Conservation (phyloP, 2,113 vertebrate genomes). For the Eurystomus gularis region DNA sequence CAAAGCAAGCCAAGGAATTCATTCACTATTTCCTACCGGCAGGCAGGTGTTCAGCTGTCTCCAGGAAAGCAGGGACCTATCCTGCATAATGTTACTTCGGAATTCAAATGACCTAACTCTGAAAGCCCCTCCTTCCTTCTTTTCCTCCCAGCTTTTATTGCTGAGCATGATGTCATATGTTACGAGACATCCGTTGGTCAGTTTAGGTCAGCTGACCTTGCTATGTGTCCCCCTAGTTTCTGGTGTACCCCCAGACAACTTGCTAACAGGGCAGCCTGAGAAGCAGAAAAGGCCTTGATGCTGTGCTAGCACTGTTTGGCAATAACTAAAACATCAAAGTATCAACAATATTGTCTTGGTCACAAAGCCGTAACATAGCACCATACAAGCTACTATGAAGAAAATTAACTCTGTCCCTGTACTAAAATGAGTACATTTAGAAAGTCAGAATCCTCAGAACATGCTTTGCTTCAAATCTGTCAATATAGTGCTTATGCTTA, state of each 20-base stretch:
- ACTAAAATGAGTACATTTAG: fast-evolving
- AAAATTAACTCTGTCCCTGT: not conserved
- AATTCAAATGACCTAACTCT: not conserved
- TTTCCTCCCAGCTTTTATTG: not conserved
- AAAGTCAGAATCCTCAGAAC: not conserved
- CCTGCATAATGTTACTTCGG: fast-evolving
- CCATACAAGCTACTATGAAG: not conserved
- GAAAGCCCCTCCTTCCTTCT: fast-evolving
- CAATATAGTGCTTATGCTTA: not conserved
- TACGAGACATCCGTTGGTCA: not conserved
- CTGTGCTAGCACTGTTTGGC: not conserved
- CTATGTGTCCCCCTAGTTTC: not conserved
- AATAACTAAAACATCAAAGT: not conserved
- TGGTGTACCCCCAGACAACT: not conserved
- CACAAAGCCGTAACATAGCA: not conserved
- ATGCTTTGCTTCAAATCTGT: not conserved
- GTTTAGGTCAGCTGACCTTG: not conserved
- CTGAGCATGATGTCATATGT: not conserved
- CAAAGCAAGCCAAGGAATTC: not conserved
- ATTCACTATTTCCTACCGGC: fast-evolving
- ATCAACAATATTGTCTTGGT: not conserved
- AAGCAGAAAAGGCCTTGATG: not conserved
- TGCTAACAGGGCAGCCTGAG: fast-evolving
- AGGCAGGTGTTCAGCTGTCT: not conserved
- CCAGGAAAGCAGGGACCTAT: not conserved